Evolutionary conservation across 2,888 invertebrate genomes (phyloP), one percentile per base, ranked within the genome.

Genomic region (Candidula unifasciata): DNA sequence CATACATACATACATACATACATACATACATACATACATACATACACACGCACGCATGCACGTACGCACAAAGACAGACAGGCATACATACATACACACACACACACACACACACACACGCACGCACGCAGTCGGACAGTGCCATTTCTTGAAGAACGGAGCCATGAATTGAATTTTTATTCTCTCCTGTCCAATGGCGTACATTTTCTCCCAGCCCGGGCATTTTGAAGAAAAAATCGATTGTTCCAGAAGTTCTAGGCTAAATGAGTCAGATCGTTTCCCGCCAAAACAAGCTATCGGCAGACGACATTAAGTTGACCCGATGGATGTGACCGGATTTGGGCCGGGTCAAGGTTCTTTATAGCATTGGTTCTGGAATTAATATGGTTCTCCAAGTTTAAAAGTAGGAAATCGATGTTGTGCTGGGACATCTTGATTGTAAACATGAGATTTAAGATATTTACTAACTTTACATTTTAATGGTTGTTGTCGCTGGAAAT

Each of bases 231-330:
- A 6, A 44, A 35, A 69, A 73, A 73, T 73, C 73, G 73, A 37
- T 78, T 73, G 37, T 73, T 73, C 52, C 44, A 73, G 73, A 73
- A 73, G n/a, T n/a, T 69, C 52, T 27, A 37, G 52, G n/a, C 44
- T 73, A n/a, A 52, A 73, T 73, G 73, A 73, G 73, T 73, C 73
- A 73, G 73, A 73, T 5, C 5, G 44, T 10, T 69, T 78, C 64
- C 78, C 78, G 78, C 60, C 78, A 78, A 78, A 78, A 78, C 64
- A 64, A 78, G 33, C 57, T 27, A 57, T 33, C 60, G 27, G 77
- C 77, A 77, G 78, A 64, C 78, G 35, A 37, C 78, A 64, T 60
- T n/a, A 35, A 64, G 16, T 16, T 78, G 78, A 78, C 78, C 60
- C 54, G 33, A 60, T 60, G 77, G 78, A 52, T 52, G 52, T 27